These are phyloP conservation scores for Petrocephalus zakoni DNA, from an alignment of 2,113 vertebrate species.

Conservation along the genomic window DNA sequence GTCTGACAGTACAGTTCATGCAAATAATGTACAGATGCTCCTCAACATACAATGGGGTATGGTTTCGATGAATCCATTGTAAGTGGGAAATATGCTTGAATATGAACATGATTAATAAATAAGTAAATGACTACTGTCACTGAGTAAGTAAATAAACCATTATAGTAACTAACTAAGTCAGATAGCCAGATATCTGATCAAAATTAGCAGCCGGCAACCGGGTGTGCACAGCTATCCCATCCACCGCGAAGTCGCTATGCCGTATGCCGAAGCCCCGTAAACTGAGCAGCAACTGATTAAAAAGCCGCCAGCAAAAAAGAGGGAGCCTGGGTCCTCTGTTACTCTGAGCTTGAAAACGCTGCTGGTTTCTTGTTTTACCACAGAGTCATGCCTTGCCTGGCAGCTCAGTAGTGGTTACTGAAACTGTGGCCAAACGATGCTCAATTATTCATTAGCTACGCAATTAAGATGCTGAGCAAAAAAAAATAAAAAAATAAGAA, in stretches of 20 bases:
- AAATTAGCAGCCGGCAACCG: neutral
- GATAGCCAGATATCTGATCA: neutral
- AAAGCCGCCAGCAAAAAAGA: neutral
- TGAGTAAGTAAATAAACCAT: neutral
- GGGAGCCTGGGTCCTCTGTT: neutral
- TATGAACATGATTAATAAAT: no score
- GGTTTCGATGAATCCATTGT: no score
- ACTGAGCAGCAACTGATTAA: neutral
- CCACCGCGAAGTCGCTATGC: neutral
- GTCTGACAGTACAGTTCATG: no score
- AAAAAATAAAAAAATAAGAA: neutral
- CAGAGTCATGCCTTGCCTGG: slow-evolving; percentile 5
- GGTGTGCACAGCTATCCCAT: neutral
- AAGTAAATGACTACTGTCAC: neutral
- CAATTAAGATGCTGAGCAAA: neutral
- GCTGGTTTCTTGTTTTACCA: neutral
- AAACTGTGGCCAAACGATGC: neutral
- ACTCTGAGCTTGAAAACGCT: neutral
- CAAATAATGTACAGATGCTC: no score
- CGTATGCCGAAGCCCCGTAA: neutral
- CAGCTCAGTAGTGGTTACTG: neutral
- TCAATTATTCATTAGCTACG: neutral
- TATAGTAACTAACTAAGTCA: neutral
- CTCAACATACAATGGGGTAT: no score
- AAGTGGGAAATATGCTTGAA: no score